These are phyloP conservation scores for Meloidogyne hapla DNA, from an alignment of 1,140 invertebrate species.

Conservation along the genomic window DNA sequence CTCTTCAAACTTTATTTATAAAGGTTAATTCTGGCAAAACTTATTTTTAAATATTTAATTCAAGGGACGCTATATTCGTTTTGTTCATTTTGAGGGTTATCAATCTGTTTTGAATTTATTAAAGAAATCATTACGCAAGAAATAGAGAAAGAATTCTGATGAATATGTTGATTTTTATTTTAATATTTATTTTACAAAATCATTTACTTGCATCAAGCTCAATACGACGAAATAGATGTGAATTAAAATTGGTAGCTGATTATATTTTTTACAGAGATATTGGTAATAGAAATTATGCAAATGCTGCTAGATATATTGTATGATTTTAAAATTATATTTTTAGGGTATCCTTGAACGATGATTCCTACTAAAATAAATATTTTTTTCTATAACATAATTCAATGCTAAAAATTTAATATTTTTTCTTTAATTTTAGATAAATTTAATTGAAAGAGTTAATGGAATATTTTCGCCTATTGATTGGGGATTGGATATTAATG, in stretches of 20 bases:
- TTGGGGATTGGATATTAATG: conserved; percentile 44
- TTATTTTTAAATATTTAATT: neutral
- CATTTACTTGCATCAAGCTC: neutral
- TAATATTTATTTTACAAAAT: neutral
- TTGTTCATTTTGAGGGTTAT: conserved; percentile 25
- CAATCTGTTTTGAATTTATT: conserved; percentile 21
- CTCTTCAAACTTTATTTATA: conserved; percentile 22
- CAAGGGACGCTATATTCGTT: conserved; percentile 26
- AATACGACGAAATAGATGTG: conserved; percentile 41
- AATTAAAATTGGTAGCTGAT: conserved; percentile 50
- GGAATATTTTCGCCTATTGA: conserved; percentile 46
- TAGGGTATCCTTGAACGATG: too few species aligned
- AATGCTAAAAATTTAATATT: conserved; percentile 13
- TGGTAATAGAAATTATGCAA: conserved; percentile 51
- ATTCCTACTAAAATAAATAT: too few species aligned
- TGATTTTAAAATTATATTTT: conserved; percentile 1
- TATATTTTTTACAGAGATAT: conserved; percentile 46
- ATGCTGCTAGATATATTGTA: conserved; percentile 51
- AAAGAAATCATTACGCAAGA: conserved; percentile 22
- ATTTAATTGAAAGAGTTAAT: conserved; percentile 52
- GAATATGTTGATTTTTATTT: neutral
- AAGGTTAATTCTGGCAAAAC: conserved; percentile 14
- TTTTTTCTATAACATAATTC: too few species aligned
- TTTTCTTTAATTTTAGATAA: conserved; percentile 36
- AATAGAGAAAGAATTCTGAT: too few species aligned